Evolutionary conservation across 2,888 invertebrate species (phyloP), one percentile per base, ranked within the genome.

Genomic region (Acrobasis suavella): DNA sequence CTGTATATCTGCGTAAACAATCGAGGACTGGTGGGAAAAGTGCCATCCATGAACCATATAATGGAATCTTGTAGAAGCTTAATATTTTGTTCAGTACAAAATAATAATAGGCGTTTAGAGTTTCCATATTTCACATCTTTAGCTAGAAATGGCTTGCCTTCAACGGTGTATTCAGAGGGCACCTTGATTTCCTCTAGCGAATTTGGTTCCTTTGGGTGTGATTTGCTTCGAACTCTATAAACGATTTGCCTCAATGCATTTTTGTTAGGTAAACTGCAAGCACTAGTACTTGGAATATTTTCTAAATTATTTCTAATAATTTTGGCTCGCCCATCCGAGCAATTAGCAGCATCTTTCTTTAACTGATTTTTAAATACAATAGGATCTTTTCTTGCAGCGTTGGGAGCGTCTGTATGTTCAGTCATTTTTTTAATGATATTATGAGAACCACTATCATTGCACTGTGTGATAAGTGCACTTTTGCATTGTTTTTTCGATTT

Each of bases 221-320:
- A 52, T 50, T 39, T 32, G 56, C 56, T 65, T 58, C 62, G 62
- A 51, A 56, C 51, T 60, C 65, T 46, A 12, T 52, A 58, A 22
- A 62, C 51, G 58, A 65, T 65, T 62, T 64, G 64, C 32, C 59
- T 49, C 60, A 60, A 60, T 46, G 60, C 64, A 64, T 65, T 60
- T 58, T 62, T 62, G 50, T 65, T 65, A n/a, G 65, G 62, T 42
- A 65, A 22, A 56, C 3, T 49, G 15, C 52, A 60, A n/a, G 58
- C 62, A 65, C 66, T 66, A 62, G 66, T 62, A 58, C 64, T 66
- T 61, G 66, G 64, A 52, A 66, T 42, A 49, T 37, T 52, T 61
- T 66, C 60, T 38, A 66, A 60, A 62, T 64, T 59, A 64, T 66
- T 66, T 62, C 64, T 59, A 42, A 64, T 66, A 52, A 65, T 58